A percentile compares a stretch with the other conserved stretches of the same genome.
phyloP scores from a whole-genome alignment of 2,113 vertebrate genomes.

The Varanus komodoensis region DNA sequence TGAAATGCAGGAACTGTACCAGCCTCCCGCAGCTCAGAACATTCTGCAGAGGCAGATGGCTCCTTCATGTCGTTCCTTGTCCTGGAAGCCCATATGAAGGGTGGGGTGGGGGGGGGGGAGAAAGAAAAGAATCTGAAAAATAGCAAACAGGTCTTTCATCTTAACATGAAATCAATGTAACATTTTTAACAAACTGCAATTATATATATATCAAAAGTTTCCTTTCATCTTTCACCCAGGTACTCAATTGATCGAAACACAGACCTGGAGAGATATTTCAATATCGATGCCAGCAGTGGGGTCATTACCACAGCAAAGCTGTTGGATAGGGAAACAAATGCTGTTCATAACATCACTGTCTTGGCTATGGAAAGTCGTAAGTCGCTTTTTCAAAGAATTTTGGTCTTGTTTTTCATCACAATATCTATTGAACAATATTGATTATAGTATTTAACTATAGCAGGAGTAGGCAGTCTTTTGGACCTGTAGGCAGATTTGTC shows the following conservation, averaged over 20 bases:
- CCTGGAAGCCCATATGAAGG: not conserved
- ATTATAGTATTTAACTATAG: not conserved
- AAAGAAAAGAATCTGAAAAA: conserved; percentile 12
- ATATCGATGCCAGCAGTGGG: conserved; percentile 92
- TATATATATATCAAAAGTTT: conserved; percentile 54
- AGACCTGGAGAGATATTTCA: conserved; percentile 96
- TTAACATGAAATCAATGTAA: conserved; percentile 39
- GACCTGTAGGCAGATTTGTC: too few relatives aligned
- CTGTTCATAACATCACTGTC: conserved; percentile 94
- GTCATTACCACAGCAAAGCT: conserved; percentile 93
- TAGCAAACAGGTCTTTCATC: not conserved
- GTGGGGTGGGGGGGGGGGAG: too few relatives aligned
- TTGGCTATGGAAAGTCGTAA: conserved; percentile 96
- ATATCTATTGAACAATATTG: not conserved
- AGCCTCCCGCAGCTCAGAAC: rapidly evolving
- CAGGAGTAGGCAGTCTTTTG: too few relatives aligned
- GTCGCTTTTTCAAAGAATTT: conserved; percentile 67
- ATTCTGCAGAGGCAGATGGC: not conserved
- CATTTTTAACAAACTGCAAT: conserved; percentile 41
- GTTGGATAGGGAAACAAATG: conserved; percentile 93
- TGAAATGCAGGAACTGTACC: not conserved
- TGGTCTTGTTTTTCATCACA: not conserved
- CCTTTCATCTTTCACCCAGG: conserved; percentile 75
- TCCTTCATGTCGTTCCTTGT: not conserved
- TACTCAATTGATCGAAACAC: conserved; percentile 98